Evolutionary conservation across 2,797 vertebrate species (phyloP), one percentile per base, ranked within the genome.

Genomic region (Telmatherina bonti): DNA sequence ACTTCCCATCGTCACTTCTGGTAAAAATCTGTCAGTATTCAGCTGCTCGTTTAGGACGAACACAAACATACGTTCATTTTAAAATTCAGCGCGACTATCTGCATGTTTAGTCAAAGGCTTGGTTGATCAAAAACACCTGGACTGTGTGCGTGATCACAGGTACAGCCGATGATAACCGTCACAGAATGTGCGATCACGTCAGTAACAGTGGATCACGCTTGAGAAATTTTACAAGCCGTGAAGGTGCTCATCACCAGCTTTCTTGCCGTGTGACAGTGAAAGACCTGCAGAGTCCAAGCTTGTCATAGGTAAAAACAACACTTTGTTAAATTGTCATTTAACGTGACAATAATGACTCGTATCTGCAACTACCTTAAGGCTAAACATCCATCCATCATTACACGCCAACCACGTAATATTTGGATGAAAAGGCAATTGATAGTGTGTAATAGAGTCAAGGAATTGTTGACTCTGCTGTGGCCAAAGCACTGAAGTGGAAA

Each of bases 341-440:
- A 83, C 80, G 88, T 86, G 86, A 93, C 85, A 84, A 90, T 88
- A 77, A 85, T 86, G 87, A 90, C 76, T 89, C 80, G 67, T 89
- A 80, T 88, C 78, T 24, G 78, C 81, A 85, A 84, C 81, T 86
- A 72, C 85, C 78, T 86, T 88, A 91, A 91, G 91, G 91, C 87
- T 88, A 90, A 89, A 88, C 84, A 90, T 78, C 87, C 89, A 90
- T 84, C 84, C 75, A 84, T 82, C 87, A 85, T 79, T 87, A 90
- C 88, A 92, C 88, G 91, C 85, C 86, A 84, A 89, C 84, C 78
- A 89, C 86, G 73, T 67, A 87, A 86, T 81, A 92, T 88, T 56
- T 89, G 88, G 85, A 90, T 86, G 83, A 81, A 88, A 89, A 92
- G 88, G 89, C 90, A 87, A 79, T 77, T 60, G 83, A 90, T 91